Evolutionary conservation across 2,888 invertebrate species (phyloP).

Genomic region (Willowsia nigromaculata): DNA sequence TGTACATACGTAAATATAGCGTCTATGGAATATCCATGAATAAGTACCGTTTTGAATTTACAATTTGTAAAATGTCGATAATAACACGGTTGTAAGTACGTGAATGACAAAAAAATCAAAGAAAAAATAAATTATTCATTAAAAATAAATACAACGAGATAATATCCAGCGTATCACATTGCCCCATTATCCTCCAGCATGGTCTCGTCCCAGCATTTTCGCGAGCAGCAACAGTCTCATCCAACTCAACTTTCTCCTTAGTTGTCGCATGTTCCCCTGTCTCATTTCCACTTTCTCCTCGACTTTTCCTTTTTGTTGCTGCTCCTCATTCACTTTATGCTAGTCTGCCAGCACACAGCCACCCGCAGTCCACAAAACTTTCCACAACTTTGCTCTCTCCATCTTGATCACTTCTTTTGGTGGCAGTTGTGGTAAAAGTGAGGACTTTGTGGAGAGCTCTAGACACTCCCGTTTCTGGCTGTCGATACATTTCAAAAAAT

Average conservation of each 20-base stretch:
- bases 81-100: too few species aligned
- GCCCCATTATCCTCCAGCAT: neutral
- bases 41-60: too few species aligned
- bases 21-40: too few species aligned
- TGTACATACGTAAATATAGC: too few species aligned
- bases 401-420: conserved; percentile 63
- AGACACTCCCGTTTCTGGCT: conserved; percentile 55
- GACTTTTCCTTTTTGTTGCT: neutral
- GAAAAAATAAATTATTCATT: too few species aligned
- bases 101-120: too few species aligned
- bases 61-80: too few species aligned
- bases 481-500: conserved; percentile 73
- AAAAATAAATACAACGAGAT: too few species aligned
- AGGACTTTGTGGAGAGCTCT: conserved; percentile 37
- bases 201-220: neutral
- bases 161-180: neutral
- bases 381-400: conserved; percentile 67
- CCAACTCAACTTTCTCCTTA: neutral
- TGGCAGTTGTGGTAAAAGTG: conserved; percentile 66
- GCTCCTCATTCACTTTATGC: neutral
- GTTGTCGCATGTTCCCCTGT: too few species aligned
- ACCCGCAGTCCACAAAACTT: conserved; percentile 72
- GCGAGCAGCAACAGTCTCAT: neutral
- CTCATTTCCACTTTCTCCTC: neutral
- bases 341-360: conserved; percentile 70